Base-by-base conservation (phyloP, 1,140 invertebrate genomes). In the Pseudomyrmex dendroicus region DNA sequence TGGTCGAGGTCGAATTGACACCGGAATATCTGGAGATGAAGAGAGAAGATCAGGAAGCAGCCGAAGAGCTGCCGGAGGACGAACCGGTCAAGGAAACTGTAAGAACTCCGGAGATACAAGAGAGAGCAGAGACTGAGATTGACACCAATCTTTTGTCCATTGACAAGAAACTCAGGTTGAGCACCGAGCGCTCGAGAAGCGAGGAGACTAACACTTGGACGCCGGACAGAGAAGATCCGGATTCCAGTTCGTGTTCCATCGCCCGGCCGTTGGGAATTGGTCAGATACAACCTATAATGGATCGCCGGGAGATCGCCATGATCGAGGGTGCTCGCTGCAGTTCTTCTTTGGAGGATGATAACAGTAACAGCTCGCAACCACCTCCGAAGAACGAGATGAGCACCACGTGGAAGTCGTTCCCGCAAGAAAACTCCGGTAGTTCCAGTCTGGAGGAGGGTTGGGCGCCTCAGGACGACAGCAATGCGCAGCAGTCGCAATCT, bases 371-470 rank as follows among this genome's bases (percentile, higher is more conserved):
- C 8, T 96, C 96, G 46, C 93, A 96, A 54, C 96, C 96, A 9
- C 95, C 95, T 63, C 96, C 95, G 20, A 93, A 88, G 63, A 89
- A 96, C 89, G 96, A 96, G 89, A 94, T 96, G 64, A 95, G 95
- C 57, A 96, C 96, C n/a, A 97, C 97, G 2, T 97, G 96, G 96
- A 95, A 96, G 87, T 96, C 96, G 1, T 98, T 97, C 90, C 96
- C 97, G n/a, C 95, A 97, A 8, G 97, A 97, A 89, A 96, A 97
- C 86, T 97, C 97, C 0, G 96, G 96, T 15, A 97, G 96, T 90
- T 97, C 97, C 2, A 98, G 97, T 92, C 95, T 97, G 50, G 97
- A 98, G 92, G 97, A 98, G 91, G 97, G 96, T 10, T 96, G 96
- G 95, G 95, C 97, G 80, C 96, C 97, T 22, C 96, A 96, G 70